These are phyloP conservation scores for Clanis bilineata DNA, from an alignment of 2,888 invertebrate genomes.

Conservation along the genomic window DNA sequence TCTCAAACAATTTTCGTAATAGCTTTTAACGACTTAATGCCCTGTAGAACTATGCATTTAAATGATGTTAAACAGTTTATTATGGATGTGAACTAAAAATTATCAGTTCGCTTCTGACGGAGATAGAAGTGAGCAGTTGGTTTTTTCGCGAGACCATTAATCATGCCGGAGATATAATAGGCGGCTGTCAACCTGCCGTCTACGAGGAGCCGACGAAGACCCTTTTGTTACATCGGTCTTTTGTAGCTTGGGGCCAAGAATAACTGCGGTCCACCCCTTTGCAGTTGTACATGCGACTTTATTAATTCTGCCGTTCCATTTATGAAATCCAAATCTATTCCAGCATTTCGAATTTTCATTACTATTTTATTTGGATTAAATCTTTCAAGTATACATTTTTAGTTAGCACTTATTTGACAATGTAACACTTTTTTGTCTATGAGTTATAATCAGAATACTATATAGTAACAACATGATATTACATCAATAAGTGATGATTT, in stretches of 20 bases:
- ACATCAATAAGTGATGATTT: not conserved
- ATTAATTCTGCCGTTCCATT: conserved; percentile 17
- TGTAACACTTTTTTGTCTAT: too few relatives aligned
- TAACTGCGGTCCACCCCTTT: conserved; percentile 27
- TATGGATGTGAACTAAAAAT: conserved; percentile 1
- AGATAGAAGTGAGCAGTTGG: not conserved
- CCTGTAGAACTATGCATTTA: not conserved
- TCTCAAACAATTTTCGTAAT: conserved; percentile 2
- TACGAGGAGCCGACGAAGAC: conserved; percentile 21
- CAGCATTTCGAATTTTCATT: not conserved
- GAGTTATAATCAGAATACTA: too few relatives aligned
- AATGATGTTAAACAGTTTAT: conserved; percentile 1
- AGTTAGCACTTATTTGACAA: too few relatives aligned
- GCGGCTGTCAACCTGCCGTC: conserved; percentile 46
- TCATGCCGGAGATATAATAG: conserved; percentile 45
- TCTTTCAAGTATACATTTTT: too few relatives aligned
- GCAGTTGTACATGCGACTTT: conserved; percentile 13
- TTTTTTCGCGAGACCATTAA: conserved; percentile 43
- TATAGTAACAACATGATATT: not conserved
- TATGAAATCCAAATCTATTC: not conserved
- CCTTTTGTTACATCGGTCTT: conserved; percentile 35
- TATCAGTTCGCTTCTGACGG: not conserved
- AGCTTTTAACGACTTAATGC: not conserved
- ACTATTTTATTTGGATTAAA: not conserved
- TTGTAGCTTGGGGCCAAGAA: conserved; percentile 34